Evolutionary conservation across 2,888 invertebrate species (phyloP).

Genomic region (Aphelenchoides bicaudatus): DNA sequence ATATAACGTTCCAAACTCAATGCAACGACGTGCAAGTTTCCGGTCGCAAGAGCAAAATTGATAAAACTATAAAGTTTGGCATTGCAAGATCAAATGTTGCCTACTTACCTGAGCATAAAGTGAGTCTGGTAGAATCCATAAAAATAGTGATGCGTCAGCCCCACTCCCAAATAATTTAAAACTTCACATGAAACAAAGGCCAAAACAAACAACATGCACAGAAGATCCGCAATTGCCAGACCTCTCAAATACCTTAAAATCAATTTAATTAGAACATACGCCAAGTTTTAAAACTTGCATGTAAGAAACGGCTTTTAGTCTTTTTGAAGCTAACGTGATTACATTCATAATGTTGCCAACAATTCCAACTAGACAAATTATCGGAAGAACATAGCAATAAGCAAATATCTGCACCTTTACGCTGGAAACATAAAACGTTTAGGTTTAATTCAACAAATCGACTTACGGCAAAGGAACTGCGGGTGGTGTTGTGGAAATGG

Average conservation of each 20-base stretch:
- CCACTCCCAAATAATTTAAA: slow-evolving; percentile 33
- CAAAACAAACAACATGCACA: slow-evolving; percentile 60
- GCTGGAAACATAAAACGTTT: too few species aligned
- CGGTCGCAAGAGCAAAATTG: slow-evolving; percentile 60
- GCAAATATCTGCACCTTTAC: slow-evolving; percentile 39
- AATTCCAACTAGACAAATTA: slow-evolving; percentile 52
- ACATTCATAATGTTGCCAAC: slow-evolving; percentile 58
- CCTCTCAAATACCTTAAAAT: slow-evolving; percentile 39
- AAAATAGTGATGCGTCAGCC: slow-evolving; percentile 30
- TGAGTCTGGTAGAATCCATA: slow-evolving; percentile 50
- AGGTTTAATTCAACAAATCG: too few species aligned
- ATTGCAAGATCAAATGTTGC: slow-evolving; percentile 3
- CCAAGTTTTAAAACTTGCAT: slow-evolving; percentile 40
- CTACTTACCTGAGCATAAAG: slow-evolving; percentile 47
- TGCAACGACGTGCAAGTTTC: slow-evolving; percentile 57
- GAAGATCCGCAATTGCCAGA: slow-evolving; percentile 54
- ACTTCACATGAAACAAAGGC: slow-evolving; percentile 53
- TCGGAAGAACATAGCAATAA: slow-evolving; percentile 60
- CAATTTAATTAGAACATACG: too few species aligned
- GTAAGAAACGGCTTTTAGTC: slow-evolving; percentile 58
- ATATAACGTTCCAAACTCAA: slow-evolving; percentile 58
- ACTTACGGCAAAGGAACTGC: too few species aligned
- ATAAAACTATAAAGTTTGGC: too few species aligned
- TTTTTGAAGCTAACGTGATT: slow-evolving; percentile 53
- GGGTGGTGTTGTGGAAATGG: neutral